A percentile compares a stretch with the other conserved stretches of the same genome.
phyloP scores from a whole-genome alignment of 2,888 invertebrate genomes.

The Lutraria lutraria region DNA sequence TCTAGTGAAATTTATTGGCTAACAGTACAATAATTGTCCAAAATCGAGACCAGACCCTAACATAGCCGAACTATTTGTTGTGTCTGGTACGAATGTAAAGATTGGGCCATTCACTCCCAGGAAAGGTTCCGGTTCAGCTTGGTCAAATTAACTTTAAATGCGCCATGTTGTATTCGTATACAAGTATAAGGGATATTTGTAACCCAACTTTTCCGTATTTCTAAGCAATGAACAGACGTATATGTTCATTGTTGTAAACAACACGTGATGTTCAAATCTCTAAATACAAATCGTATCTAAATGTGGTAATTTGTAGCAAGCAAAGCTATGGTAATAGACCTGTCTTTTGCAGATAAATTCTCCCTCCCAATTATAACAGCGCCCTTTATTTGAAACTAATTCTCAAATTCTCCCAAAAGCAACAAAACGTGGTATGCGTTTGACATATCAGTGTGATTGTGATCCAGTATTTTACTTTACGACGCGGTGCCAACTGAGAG shows the following conservation, averaged over 20 bases:
- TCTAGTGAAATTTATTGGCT: too few relatives aligned
- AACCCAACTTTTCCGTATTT: background rate
- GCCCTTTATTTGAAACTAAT: slow-evolving; percentile 15
- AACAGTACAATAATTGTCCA: too few relatives aligned
- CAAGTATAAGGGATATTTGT: background rate
- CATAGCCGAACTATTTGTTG: too few relatives aligned
- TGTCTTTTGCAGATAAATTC: slow-evolving; percentile 39
- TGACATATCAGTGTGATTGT: slow-evolving; percentile 43
- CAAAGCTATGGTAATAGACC: slow-evolving; percentile 33
- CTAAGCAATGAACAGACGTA: background rate
- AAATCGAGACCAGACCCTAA: too few relatives aligned
- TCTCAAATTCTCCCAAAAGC: slow-evolving; percentile 42
- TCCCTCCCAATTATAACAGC: slow-evolving; percentile 27
- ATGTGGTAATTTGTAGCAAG: slow-evolving; percentile 16
- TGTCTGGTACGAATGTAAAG: too few relatives aligned
- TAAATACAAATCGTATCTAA: background rate
- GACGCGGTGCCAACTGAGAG: slow-evolving; percentile 33
- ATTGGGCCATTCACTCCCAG: too few relatives aligned
- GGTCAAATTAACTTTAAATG: background rate
- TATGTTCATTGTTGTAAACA: background rate
- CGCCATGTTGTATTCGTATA: background rate
- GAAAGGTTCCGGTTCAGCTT: background rate
- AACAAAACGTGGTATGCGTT: slow-evolving; percentile 37
- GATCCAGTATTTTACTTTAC: slow-evolving; percentile 31
- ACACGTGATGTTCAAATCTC: background rate